A percentile compares a stretch with the other conserved stretches of the same genome.
phyloP scores from a whole-genome alignment of 2,113 vertebrate species.

The Conger conger region DNA sequence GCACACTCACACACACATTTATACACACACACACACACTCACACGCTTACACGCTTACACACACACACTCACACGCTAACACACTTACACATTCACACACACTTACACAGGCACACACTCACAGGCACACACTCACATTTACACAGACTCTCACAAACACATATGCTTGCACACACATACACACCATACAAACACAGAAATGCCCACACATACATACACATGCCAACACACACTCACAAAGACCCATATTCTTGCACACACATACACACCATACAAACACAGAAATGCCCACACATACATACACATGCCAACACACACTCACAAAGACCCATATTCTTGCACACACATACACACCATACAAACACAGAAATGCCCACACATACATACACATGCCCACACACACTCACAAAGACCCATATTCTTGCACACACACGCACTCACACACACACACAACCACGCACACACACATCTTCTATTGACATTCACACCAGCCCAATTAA shows the following conservation, averaged over 20 bases:
- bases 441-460: constrained; percentile 7
- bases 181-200: background rate
- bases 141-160: background rate
- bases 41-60: background rate
- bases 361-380: background rate
- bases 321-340: background rate
- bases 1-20: no score
- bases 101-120: no score
- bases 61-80: background rate
- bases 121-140: no score
- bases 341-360: background rate
- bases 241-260: background rate
- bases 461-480: background rate
- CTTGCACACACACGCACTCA: background rate
- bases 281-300: background rate
- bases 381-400: background rate
- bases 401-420: background rate
- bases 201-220: background rate
- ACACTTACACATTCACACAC: background rate
- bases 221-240: background rate
- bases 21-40: no score
- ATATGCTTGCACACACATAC: background rate
- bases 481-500: no score
- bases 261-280: background rate
- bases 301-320: background rate